Evolutionary conservation across 2,888 invertebrate species (phyloP).

Genomic region (Oxytorus armatus): DNA sequence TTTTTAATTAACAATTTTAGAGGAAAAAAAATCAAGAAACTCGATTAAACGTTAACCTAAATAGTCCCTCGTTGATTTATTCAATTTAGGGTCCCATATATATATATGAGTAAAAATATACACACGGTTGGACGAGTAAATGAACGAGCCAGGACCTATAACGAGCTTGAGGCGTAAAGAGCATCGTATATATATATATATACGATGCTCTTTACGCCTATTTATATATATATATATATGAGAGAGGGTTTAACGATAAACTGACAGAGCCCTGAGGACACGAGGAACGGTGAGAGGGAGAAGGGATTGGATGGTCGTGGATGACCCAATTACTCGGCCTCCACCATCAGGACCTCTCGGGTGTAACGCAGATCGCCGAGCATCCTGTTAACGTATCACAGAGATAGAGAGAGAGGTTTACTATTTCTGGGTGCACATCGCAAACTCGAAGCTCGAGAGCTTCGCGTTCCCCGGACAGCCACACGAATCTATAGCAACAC

Average conservation of each 20-base stretch:
- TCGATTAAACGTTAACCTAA: neutral
- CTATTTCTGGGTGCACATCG: constrained; percentile 39
- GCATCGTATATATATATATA: neutral
- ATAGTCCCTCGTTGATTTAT: constrained; percentile 29
- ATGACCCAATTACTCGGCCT: constrained; percentile 66
- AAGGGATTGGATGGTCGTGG: constrained; percentile 51
- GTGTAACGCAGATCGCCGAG: constrained; percentile 25
- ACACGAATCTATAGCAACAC: constrained; percentile 31
- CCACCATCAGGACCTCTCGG: constrained; percentile 51
- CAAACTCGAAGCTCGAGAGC: constrained; percentile 25
- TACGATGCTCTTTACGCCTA: too few relatives aligned
- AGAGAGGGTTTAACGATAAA: constrained; percentile 34
- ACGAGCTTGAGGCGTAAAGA: constrained; percentile 25
- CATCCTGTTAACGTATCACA: constrained; percentile 42
- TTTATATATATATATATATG: neutral
- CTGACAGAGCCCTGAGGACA: constrained; percentile 21
- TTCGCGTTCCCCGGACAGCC: constrained; percentile 52
- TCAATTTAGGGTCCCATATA: neutral
- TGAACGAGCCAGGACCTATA: constrained; percentile 5
- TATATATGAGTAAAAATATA: neutral
- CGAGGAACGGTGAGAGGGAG: neutral
- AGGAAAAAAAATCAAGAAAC: neutral
- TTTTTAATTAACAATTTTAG: too few relatives aligned
- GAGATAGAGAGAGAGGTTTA: constrained; percentile 23
- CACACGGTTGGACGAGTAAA: constrained; percentile 26